Base-by-base conservation (phyloP, 2,888 invertebrate genomes). In the Abrostola triplasia region DNA sequence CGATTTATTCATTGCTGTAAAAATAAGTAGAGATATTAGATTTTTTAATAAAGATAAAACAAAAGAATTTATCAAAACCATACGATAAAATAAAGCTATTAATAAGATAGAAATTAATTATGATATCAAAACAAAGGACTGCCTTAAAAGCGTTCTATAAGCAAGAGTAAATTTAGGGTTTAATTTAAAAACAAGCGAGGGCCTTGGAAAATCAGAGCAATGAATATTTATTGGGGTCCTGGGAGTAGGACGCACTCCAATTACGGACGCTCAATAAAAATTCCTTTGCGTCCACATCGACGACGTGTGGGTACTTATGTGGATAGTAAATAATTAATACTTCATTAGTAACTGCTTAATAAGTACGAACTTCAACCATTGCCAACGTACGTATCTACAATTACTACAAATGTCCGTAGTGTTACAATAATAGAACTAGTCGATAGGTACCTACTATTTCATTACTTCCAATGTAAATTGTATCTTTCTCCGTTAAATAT, bases 221-320 rank as follows among this genome's bases (percentile, higher is more conserved):
- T 89, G 85, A 88, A 90, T 90, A 89, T 90, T 89, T 90, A 90
- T 89, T 74, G 81, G 64, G 70, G 74, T 63, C 71, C 76, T 72
- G 69, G 64, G 74, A 80, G 73, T 64, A 70, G 73, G 70, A 67
- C 73, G 78, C 79, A 77, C 75, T 85, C 79, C 78, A 86, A 87
- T 87, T 87, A 84, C 80, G 72, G 53, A 70, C 50, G 64, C 75
- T 84, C 73, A 74, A 84, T 85, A 84, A 83, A 82, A 83, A 84
- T 73, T 81, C 73, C 73, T 79, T 69, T 55, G 62, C 59, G 67
- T 75, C 63, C 72, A 64, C 69, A 71, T 67, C 58, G 61, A 55
- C 64, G 50, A 69, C 63, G 67, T 63, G 70, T 69, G 49, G 47
- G 57, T 67, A 66, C 51, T 68, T 60, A 64, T 49, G 59, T 42